phyloP scores from a whole-genome alignment of 1,140 invertebrate species.

The Brachionus plicatilis region DNA sequence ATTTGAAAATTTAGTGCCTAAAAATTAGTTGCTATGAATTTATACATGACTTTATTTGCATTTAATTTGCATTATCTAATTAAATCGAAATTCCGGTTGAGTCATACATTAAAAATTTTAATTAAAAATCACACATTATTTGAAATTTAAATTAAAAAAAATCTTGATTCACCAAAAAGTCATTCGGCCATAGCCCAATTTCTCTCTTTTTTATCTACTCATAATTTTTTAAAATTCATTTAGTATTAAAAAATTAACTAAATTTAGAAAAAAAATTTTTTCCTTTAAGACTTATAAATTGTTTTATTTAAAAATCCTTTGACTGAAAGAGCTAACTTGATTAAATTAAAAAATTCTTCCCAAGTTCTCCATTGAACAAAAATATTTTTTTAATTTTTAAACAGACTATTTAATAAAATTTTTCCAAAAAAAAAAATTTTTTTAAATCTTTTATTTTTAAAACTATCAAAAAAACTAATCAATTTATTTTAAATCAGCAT shows the following conservation, averaged over 20 bases:
- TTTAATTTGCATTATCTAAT: slow-evolving; percentile 15
- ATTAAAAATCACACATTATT: background rate
- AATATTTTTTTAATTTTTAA: background rate
- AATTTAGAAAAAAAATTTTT: too few species aligned
- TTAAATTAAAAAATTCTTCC: too few species aligned
- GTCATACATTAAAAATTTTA: background rate
- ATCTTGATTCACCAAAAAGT: background rate
- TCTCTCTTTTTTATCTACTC: too few species aligned
- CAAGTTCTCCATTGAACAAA: background rate
- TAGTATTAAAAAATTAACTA: too few species aligned
- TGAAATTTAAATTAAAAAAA: background rate
- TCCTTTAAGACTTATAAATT: too few species aligned
- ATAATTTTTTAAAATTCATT: too few species aligned
- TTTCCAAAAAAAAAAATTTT: background rate
- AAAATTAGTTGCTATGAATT: background rate
- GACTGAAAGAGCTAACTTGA: too few species aligned
- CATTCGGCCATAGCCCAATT: background rate
- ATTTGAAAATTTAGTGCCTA: background rate
- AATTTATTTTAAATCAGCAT: background rate
- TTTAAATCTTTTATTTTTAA: background rate
- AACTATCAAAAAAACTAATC: background rate
- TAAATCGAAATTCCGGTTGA: background rate
- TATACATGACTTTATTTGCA: background rate
- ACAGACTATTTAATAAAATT: background rate
- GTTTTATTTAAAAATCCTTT: too few species aligned